A percentile compares a stretch with the other conserved stretches of the same genome.
Conservation (phyloP, 2,888 invertebrate species). For the Tetropium fuscum region DNA sequence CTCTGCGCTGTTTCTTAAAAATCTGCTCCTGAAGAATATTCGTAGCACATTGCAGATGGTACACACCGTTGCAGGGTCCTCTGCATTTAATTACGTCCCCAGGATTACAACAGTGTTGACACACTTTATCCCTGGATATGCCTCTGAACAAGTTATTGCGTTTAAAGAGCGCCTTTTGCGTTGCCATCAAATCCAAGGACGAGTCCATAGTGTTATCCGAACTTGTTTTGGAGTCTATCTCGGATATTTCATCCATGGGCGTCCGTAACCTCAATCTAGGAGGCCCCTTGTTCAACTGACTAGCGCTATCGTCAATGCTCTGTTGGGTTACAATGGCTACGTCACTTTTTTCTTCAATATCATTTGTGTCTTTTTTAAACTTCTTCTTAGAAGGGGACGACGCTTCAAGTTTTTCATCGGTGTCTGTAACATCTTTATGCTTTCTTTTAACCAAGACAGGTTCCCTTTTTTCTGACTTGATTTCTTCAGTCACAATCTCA, state of each 20-base stretch:
- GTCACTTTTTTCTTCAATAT: background rate
- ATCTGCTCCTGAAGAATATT: slow-evolving; percentile 56
- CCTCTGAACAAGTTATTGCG: slow-evolving; percentile 78
- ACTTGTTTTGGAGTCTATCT: slow-evolving; percentile 59
- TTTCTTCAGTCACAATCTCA: slow-evolving; percentile 13
- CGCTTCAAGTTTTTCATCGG: background rate
- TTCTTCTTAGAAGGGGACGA: slow-evolving; percentile 9
- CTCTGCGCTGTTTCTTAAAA: slow-evolving; percentile 47
- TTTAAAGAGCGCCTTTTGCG: slow-evolving; percentile 59
- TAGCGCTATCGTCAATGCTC: slow-evolving; percentile 13
- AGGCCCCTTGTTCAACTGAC: slow-evolving; percentile 1
- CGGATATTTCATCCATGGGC: slow-evolving; percentile 42
- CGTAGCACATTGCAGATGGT: slow-evolving; percentile 77
- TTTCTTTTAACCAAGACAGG: background rate
- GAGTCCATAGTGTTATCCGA: slow-evolving; percentile 9
- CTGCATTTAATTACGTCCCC: slow-evolving; percentile 80
- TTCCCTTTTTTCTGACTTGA: slow-evolving; percentile 7
- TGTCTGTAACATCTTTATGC: background rate
- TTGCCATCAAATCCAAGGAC: slow-evolving; percentile 55
- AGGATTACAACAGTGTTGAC: slow-evolving; percentile 80
- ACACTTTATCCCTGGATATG: slow-evolving; percentile 79
- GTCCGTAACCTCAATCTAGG: slow-evolving; percentile 8
- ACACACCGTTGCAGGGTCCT: slow-evolving; percentile 79
- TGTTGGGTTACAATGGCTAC: slow-evolving; percentile 4
- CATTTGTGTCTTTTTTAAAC: slow-evolving; percentile 8